Base-by-base conservation (phyloP, 2,797 vertebrate species). In the Rhodeus uyekii region DNA sequence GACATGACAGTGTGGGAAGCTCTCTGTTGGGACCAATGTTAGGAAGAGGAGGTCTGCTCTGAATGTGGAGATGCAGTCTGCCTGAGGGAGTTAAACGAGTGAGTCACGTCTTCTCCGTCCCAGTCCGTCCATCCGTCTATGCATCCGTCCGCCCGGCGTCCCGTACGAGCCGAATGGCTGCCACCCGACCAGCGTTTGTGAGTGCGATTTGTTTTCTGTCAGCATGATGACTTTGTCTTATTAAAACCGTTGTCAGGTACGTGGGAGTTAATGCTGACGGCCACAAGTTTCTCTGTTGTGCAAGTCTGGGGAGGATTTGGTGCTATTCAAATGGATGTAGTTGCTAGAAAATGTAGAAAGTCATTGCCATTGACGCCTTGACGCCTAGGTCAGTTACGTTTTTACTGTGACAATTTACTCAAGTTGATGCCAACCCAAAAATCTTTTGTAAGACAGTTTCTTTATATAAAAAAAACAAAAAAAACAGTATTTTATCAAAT, bases 131-230 rank as follows among this genome's bases (percentile, higher is more conserved):
- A 78, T 90, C 46, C 60, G 77, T 79, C 85, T 85, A 86, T 68
- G 48, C 16, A 1, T 50, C 22, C 16, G 13, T 22, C 6, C 8
- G 0, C 38, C 14, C 14, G 83, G 16, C 6, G 48, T 78, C 38
- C 85, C 78, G 63, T 77, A 39, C 88, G 69, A 82, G 90, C 87
- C 88, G 85, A 82, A 85, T 92, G 89, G 89, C 90, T 86, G 84
- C 89, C 78, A 90, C 93, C 90, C 94, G 93, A 89, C 92, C 93
- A 64, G 91, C 92, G 78, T 94, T 95, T 92, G 94, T 95, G 91
- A 95, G 94, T 95, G 94, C 90, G 55, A 8, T 46, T 39, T 64
- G 19, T 29, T 76, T 58, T 39, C 39, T 36, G 7, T 69, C 58
- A 8, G 55, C 53, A 4, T 29, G 73, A 10, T 6, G 10, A 34